Conservation (phyloP, 2,888 invertebrate species). For the Apodemia hepburni region DNA sequence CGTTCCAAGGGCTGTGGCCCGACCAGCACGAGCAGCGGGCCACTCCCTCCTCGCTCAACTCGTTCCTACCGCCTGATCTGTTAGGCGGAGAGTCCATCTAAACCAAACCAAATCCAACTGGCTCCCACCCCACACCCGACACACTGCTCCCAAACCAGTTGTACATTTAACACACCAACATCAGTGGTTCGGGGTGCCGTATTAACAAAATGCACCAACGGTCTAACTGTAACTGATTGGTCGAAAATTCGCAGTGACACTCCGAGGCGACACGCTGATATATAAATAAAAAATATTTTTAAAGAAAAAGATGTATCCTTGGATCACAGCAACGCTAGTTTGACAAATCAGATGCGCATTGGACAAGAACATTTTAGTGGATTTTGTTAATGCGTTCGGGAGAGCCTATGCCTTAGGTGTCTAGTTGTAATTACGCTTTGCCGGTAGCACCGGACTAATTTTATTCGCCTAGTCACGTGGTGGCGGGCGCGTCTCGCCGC, state of each 20-base stretch:
- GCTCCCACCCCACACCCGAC: constrained; percentile 16
- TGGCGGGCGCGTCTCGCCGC: constrained; percentile 51
- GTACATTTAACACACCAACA: background rate
- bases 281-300: background rate
- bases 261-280: background rate
- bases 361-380: constrained; percentile 4
- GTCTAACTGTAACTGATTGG: background rate
- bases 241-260: background rate
- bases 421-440: constrained; percentile 68
- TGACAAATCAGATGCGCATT: constrained; percentile 3
- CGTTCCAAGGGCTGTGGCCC: constrained; percentile 84
- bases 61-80: constrained; percentile 93
- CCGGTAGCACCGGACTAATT: constrained; percentile 55
- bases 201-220: constrained; percentile 7
- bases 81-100: constrained; percentile 93
- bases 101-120: constrained; percentile 29
- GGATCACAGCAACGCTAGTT: background rate
- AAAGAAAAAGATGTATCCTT: background rate
- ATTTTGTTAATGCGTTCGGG: background rate
- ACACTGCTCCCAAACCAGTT: constrained; percentile 8
- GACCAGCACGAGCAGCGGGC: constrained; percentile 88
- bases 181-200: background rate
- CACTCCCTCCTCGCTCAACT: constrained; percentile 92
- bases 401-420: constrained; percentile 33
- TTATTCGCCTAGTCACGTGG: constrained; percentile 72